Base-by-base conservation (phyloP, 2,888 invertebrate species). In the Calameuta pallipes region DNA sequence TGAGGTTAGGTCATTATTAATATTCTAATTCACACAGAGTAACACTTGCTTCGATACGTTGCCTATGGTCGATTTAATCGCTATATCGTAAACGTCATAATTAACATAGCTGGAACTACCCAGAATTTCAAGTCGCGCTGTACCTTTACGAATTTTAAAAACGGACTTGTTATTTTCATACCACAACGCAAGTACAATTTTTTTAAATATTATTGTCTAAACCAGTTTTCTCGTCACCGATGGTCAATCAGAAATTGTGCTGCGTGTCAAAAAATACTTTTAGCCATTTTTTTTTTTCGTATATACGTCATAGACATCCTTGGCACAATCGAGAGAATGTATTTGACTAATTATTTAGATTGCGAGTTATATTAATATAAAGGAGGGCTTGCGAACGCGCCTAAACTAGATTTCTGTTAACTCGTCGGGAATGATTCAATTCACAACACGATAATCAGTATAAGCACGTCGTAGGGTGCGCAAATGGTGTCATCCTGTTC, bases 401-500 rank as follows among this genome's bases (percentile, higher is more conserved):
- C 56, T 56, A 56, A 23, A 23, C 23, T 56, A 56, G 56, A 56
- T 56, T 56, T 9, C 15, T 23, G 9, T 56, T 23, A 23, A 56
- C 56, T 56, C 23, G 2, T 56, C 56, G 23, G 56, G 56, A 56
- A 56, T 23, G 56, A 56, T 9, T 56, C 56, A 56, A 56, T 56
- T 56, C 9, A 9, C 56, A 23, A 56, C 56, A 56, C 9, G 68
- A 30, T 78, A 75, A 78, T 75, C 41, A 75, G 71, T 41, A 78
- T 70, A 34, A 70, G 75, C 75, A 78, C 78, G 68, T 41, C 75
- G 68, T 70, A 69, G 78, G 75, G 74, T 69, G 56, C 41, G 75
- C 74, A 78, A 75, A 78, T 70, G 35, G 75, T 69, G 75, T 34
- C 78, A 75, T 78, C 78, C 78, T 78, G 78, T 78, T 74, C 71